phyloP scores from a whole-genome alignment of 1,140 invertebrate genomes.

The Apis florea region DNA sequence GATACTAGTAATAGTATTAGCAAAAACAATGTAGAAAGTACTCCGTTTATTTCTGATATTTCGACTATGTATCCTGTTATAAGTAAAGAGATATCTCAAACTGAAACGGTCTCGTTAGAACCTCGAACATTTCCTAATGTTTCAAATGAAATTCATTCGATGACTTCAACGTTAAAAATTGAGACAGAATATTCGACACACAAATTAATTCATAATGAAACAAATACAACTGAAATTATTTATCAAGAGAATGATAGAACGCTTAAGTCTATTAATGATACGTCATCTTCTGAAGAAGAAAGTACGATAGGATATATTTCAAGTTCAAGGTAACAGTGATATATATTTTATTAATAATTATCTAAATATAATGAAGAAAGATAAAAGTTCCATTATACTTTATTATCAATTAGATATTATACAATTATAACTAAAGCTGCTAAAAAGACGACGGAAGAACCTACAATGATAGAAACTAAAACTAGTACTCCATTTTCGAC shows the following conservation, averaged over 20 bases:
- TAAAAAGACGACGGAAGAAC: background rate
- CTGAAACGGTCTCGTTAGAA: conserved; percentile 17
- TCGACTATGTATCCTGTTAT: conserved; percentile 15
- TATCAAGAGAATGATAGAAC: background rate
- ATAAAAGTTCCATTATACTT: background rate
- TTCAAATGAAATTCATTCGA: background rate
- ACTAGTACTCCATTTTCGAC: background rate
- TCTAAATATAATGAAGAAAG: background rate
- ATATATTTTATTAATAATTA: background rate
- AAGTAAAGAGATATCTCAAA: conserved; percentile 25
- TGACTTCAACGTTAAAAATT: background rate
- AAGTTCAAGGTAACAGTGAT: conserved; percentile 25
- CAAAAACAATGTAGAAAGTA: conserved; percentile 4
- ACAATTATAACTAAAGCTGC: background rate
- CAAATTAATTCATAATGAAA: conserved; percentile 34
- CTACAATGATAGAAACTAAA: background rate
- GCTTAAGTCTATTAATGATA: background rate
- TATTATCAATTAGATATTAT: conserved; percentile 10
- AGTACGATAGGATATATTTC: background rate
- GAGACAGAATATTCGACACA: conserved; percentile 22
- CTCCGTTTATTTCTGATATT: conserved; percentile 14
- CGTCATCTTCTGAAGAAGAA: background rate
- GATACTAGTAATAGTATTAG: background rate
- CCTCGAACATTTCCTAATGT: conserved; percentile 8
- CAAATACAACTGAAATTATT: background rate